These are phyloP conservation scores for Oreochromis aureus DNA, from an alignment of 2,113 vertebrate genomes.

Conservation along the genomic window DNA sequence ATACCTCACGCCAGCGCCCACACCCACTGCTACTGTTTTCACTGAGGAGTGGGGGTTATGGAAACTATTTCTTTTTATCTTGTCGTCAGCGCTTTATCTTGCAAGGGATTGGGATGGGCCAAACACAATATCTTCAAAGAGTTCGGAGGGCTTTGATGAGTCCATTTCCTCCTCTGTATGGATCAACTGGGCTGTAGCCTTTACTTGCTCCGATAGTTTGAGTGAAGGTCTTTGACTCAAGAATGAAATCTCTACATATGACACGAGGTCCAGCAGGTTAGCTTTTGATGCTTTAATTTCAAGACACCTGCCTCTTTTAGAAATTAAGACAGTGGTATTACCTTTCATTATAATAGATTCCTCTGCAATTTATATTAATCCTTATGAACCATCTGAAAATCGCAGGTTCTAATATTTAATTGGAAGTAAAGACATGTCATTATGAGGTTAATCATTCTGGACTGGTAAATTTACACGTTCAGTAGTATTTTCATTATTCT, in stretches of 20 bases:
- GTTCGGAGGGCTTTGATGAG: constrained; percentile 55
- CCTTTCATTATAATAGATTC: not conserved
- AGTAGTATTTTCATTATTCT: not conserved
- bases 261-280: not conserved
- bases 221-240: not conserved
- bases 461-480: not conserved
- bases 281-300: not conserved
- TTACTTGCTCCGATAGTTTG: not conserved
- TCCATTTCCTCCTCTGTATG: constrained; percentile 29
- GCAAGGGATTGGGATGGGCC: constrained; percentile 12
- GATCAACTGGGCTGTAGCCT: constrained; percentile 48
- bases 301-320: not conserved
- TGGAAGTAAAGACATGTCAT: not conserved
- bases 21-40: not conserved
- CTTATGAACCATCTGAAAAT: not conserved
- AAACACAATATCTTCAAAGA: constrained; percentile 57
- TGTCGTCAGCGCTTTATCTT: constrained; percentile 19
- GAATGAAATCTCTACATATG: not conserved
- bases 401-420: not conserved
- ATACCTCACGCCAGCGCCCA: not conserved
- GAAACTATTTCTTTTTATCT: constrained; percentile 37
- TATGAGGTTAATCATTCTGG: not conserved
- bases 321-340: constrained; percentile 4
- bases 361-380: not conserved
- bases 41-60: not conserved